Percentiles rank a stretch among this genome's conserved stretches.
These are phyloP conservation scores for Proteles cristata DNA, from an alignment of 2,113 vertebrate genomes.

Conservation along the genomic window DNA sequence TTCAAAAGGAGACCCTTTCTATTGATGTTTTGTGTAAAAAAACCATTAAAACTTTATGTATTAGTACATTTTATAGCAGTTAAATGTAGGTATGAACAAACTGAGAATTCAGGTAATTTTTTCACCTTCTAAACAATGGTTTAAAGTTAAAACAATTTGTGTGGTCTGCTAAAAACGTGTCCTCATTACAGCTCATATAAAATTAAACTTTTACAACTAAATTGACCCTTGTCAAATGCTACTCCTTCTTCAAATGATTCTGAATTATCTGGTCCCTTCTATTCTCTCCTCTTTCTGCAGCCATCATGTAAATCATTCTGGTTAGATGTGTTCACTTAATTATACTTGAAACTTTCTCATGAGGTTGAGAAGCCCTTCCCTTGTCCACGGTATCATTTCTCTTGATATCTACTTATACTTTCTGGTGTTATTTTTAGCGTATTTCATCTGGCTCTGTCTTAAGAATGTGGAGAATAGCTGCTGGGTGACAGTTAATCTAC, in stretches of 20 bases:
- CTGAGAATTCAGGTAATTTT: neutral
- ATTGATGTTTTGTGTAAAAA: neutral
- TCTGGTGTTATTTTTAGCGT: neutral
- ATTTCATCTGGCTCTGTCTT: neutral
- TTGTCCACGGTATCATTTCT: neutral
- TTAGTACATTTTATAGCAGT: neutral
- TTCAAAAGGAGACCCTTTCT: neutral
- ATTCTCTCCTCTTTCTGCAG: neutral
- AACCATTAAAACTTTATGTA: neutral
- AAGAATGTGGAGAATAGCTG: neutral
- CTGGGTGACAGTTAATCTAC: neutral
- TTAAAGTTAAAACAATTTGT: constrained; percentile 1
- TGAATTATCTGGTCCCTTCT: neutral
- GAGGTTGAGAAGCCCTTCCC: neutral
- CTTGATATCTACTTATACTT: neutral
- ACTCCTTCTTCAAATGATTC: neutral
- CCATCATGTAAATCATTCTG: neutral
- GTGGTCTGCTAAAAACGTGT: neutral
- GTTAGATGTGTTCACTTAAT: neutral
- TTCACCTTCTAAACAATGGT: neutral
- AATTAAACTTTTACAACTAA: constrained; percentile 30
- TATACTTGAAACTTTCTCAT: neutral
- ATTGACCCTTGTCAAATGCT: neutral
- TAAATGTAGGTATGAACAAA: neutral
- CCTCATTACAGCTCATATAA: neutral